Evolutionary conservation across 2,797 vertebrate genomes (phyloP).

Genomic region (Acridotheres tristis): DNA sequence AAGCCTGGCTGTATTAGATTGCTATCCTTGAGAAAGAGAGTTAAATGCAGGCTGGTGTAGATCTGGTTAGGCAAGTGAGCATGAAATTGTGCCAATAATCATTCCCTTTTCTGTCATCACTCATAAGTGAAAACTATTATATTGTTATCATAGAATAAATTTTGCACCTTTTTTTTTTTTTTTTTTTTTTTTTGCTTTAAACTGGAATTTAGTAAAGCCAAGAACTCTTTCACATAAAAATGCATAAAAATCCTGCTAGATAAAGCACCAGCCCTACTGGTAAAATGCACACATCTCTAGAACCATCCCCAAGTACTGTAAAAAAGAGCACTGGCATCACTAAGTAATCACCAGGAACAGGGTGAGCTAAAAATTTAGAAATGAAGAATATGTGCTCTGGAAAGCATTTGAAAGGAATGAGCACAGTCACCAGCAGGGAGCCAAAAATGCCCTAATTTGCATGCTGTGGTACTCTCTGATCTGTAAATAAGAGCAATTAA

Average conservation of each 20-base stretch:
- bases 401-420: background rate
- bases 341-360: background rate
- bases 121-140: background rate
- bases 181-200: background rate
- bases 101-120: background rate
- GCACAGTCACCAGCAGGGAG: background rate
- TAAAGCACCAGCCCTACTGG: background rate
- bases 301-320: background rate
- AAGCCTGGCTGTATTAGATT: background rate
- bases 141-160: background rate
- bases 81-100: background rate
- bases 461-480: background rate
- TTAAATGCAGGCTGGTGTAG: background rate
- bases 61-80: background rate
- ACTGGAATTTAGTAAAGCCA: background rate
- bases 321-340: background rate
- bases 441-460: background rate
- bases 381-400: background rate
- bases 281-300: background rate
- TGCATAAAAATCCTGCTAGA: background rate
- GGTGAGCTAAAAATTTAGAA: background rate
- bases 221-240: background rate
- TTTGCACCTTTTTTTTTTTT: background rate
- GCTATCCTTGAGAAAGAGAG: background rate
- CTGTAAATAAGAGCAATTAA: constrained; percentile 20